Conservation (phyloP, 2,888 invertebrate species). For the Leucophenga maculata region DNA sequence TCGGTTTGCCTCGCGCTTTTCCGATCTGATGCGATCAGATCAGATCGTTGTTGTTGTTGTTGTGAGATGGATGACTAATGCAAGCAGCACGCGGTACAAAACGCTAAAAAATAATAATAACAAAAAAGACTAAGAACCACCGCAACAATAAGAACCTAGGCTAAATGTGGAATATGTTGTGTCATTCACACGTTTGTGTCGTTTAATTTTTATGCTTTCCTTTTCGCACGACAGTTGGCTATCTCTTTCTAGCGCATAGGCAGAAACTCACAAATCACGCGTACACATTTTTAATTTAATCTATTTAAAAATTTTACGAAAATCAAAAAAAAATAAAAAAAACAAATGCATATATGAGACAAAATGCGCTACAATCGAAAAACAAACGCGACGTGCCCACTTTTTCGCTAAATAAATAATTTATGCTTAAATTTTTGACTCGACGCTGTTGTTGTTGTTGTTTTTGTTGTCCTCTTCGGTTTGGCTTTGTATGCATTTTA, state of each 20-base stretch:
- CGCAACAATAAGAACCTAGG: slow-evolving; percentile 25
- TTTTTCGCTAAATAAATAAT: slow-evolving; percentile 46
- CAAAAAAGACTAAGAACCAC: neutral
- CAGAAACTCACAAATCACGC: neutral
- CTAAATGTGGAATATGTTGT: slow-evolving; percentile 28
- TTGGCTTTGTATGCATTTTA: slow-evolving; percentile 7
- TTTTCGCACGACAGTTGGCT: no score
- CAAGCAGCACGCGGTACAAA: slow-evolving; percentile 55
- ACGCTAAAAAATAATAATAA: slow-evolving; percentile 1
- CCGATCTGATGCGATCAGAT: no score
- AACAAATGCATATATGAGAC: neutral
- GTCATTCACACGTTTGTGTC: slow-evolving; percentile 21
- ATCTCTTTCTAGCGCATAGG: neutral
- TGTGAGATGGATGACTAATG: slow-evolving; percentile 57
- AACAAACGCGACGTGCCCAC: slow-evolving; percentile 64
- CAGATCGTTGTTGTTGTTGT: neutral
- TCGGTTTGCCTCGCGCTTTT: no score
- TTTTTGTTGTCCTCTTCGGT: slow-evolving; percentile 26
- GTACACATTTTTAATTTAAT: slow-evolving; percentile 4
- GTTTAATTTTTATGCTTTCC: neutral
- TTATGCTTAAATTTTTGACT: slow-evolving; percentile 10
- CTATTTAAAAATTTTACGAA: slow-evolving; percentile 21
- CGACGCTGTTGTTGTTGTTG: slow-evolving; percentile 26
- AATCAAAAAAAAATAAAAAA: neutral
- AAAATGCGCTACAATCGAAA: slow-evolving; percentile 37